Evolutionary conservation across 2,888 invertebrate genomes (phyloP).

Genomic region (Nebria brevicollis): DNA sequence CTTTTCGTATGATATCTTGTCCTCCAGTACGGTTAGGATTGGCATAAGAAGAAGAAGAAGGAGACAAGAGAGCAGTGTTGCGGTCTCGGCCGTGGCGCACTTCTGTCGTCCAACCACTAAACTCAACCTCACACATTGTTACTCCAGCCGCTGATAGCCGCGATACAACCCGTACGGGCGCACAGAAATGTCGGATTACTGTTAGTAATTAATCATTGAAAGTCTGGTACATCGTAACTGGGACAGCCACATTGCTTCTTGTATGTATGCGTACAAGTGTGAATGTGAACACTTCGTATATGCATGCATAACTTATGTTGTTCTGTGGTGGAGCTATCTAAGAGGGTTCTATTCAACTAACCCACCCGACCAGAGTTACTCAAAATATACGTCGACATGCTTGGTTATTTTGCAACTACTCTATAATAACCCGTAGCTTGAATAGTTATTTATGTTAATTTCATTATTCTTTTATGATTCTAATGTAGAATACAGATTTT

Average conservation of each 20-base stretch:
- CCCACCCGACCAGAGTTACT: background rate
- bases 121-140: slow-evolving; percentile 26
- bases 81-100: slow-evolving; percentile 8
- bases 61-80: background rate
- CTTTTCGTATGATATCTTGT: slow-evolving; percentile 6
- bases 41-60: slow-evolving; percentile 17
- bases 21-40: background rate
- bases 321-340: background rate
- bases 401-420: background rate
- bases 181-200: slow-evolving; percentile 23
- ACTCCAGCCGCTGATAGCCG: slow-evolving; percentile 19
- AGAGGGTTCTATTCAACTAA: background rate
- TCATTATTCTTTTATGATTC: slow-evolving; percentile 5
- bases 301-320: slow-evolving; percentile 24
- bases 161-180: slow-evolving; percentile 20
- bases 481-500: background rate
- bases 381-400: background rate
- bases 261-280: background rate
- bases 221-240: slow-evolving; percentile 24
- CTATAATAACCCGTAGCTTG: background rate
- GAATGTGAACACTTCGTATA: background rate
- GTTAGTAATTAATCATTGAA: slow-evolving; percentile 24
- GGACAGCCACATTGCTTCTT: slow-evolving; percentile 18
- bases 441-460: background rate
- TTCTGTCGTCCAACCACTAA: slow-evolving; percentile 7